Base-by-base conservation (phyloP, 1,140 invertebrate species). In the Brachionus paranguensis region DNA sequence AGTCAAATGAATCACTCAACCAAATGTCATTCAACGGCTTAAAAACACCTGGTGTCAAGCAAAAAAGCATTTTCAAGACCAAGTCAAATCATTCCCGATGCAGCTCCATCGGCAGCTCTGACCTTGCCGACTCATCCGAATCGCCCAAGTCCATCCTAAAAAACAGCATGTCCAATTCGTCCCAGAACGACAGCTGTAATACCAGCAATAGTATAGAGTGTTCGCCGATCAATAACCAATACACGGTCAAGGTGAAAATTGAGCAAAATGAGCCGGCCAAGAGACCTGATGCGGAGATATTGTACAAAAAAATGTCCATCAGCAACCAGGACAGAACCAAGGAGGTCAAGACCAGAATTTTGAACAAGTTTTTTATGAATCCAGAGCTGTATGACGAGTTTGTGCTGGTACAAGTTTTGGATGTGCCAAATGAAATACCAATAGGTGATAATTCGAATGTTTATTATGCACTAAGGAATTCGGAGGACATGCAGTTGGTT, bases 231-330 rank as follows among this genome's bases (percentile, higher is more conserved):
- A 47, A 2, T 50, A 76, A 76, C 27, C 43, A 76, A 27, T 50
- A 27, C 27, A 76, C 41, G 12, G 72, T 76, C 10, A 76, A 76
- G n/a, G 72, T 76, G 2, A 76, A 76, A 50, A 76, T 76, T 14
- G 53, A 81, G 29, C 50, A 81, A 64, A 20, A 29, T 17, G 53
- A 81, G 20, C n/a, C n/a, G 3, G 76, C 4, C 20, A 55, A 78
- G 37, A 33, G 45, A 41, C 76, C 17, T 3, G 78, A 60, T 14
- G 37, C 78, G 2, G 43, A 60, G 41, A 47, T 81, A 24, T 41
- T 81, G n/a, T 81, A 81, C 53, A 81, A 81, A 68, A 60, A 81
- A 68, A 81, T 81, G 10, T 20, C 2, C 20, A 81, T 81, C 14
- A 68, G 24, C n/a, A 55, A 81, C 53, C 20, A 64, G 5, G 33